Percentiles rank a stretch among this genome's conserved stretches.
phyloP scores from a whole-genome alignment of 2,888 invertebrate species.

The Eudiplozoon nipponicum region DNA sequence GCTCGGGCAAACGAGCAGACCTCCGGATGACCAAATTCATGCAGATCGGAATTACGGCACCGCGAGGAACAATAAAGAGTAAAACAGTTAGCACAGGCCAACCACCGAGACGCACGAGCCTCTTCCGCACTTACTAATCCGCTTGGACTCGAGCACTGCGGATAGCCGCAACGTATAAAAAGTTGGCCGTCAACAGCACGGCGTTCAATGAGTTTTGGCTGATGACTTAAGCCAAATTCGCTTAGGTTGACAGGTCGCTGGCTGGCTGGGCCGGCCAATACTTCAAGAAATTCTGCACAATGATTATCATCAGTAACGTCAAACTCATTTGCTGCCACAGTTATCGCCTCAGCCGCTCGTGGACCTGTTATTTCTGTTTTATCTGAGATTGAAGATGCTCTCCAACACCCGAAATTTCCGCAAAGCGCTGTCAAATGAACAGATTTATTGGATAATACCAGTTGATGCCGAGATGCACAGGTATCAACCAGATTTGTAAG shows the following conservation, averaged over 20 bases:
- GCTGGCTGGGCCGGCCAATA: neutral
- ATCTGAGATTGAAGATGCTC: too few relatives aligned
- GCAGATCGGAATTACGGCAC: neutral
- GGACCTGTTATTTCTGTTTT: too few relatives aligned
- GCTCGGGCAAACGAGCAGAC: neutral
- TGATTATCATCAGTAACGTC: neutral
- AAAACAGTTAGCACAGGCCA: neutral
- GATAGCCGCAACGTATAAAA: neutral
- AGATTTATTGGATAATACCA: too few relatives aligned
- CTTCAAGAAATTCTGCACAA: neutral
- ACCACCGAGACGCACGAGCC: too few relatives aligned
- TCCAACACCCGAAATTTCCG: too few relatives aligned
- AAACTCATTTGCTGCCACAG: neutral
- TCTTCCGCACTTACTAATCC: neutral
- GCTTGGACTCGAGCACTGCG: neutral
- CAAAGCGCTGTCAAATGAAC: too few relatives aligned
- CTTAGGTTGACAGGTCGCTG: neutral
- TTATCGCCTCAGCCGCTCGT: too few relatives aligned
- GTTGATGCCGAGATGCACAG: too few relatives aligned
- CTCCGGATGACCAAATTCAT: neutral
- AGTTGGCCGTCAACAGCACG: neutral
- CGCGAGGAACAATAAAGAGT: neutral
- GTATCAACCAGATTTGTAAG: too few relatives aligned
- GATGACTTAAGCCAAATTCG: slow-evolving; percentile 2
- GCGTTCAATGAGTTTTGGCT: neutral